Percentiles rank a stretch among this genome's conserved stretches.
These are phyloP conservation scores for Hypomecis atomaria DNA, from an alignment of 2,888 invertebrate species.

Conservation along the genomic window DNA sequence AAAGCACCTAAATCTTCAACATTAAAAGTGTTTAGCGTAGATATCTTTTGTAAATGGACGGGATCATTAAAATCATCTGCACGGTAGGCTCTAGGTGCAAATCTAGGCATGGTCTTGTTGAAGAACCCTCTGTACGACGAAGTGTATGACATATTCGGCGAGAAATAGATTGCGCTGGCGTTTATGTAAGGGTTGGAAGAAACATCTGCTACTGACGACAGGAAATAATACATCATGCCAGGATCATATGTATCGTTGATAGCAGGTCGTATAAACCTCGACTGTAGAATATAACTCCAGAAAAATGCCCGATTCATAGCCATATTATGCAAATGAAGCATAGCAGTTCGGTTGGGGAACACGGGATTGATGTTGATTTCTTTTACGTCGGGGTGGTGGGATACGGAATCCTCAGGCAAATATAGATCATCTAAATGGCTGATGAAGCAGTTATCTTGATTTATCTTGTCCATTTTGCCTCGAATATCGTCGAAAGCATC, in stretches of 20 bases:
- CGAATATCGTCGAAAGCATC: slow-evolving; percentile 96
- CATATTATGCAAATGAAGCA: slow-evolving; percentile 97
- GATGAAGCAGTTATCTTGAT: slow-evolving; percentile 94
- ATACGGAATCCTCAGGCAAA: slow-evolving; percentile 92
- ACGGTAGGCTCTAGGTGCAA: slow-evolving; percentile 96
- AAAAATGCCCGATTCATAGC: slow-evolving; percentile 98
- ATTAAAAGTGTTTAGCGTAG: slow-evolving; percentile 96
- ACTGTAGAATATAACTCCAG: slow-evolving; percentile 97
- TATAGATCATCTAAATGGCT: slow-evolving; percentile 93
- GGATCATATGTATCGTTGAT: slow-evolving; percentile 97
- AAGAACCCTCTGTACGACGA: slow-evolving; percentile 98
- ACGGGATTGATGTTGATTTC: slow-evolving; percentile 97
- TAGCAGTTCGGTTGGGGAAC: slow-evolving; percentile 96
- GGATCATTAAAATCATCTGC: slow-evolving; percentile 98
- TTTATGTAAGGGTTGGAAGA: slow-evolving; percentile 96
- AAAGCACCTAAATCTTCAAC: slow-evolving; percentile 94
- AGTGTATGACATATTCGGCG: slow-evolving; percentile 96
- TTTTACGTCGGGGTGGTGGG: slow-evolving; percentile 96
- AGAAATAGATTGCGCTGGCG: slow-evolving; percentile 96
- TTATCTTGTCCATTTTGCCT: slow-evolving; percentile 92
- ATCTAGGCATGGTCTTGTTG: slow-evolving; percentile 97
- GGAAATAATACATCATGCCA: slow-evolving; percentile 98
- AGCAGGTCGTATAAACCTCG: slow-evolving; percentile 94
- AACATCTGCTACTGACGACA: slow-evolving; percentile 97
- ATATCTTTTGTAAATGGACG: slow-evolving; percentile 95